A percentile compares a stretch with the other conserved stretches of the same genome.
phyloP scores from a whole-genome alignment of 2,113 vertebrate genomes.

The Cisticola juncidis region DNA sequence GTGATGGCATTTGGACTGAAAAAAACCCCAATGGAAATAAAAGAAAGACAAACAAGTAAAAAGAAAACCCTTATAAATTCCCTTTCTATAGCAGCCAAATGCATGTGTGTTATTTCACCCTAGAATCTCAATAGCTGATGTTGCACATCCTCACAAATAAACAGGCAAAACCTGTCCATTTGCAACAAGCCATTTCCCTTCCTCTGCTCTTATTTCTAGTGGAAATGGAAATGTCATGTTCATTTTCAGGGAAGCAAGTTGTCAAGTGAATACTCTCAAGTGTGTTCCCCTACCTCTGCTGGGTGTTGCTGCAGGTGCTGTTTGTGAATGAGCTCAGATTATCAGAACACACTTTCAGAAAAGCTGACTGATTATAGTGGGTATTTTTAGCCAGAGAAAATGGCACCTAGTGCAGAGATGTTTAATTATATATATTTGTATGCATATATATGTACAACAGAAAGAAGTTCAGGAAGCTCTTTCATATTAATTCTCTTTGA shows the following conservation, averaged over 20 bases:
- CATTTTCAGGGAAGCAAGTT: neutral
- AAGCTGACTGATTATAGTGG: neutral
- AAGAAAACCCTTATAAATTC: neutral
- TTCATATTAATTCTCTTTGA: neutral
- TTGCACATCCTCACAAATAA: neutral
- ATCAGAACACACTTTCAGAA: neutral
- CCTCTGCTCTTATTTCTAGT: neutral
- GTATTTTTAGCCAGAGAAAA: neutral
- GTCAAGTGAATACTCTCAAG: neutral
- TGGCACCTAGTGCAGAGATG: neutral
- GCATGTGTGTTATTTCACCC: neutral
- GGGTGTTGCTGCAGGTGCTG: conserved; percentile 2
- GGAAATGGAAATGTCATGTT: neutral
- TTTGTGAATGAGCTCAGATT: neutral
- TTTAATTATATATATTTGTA: neutral
- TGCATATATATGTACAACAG: neutral
- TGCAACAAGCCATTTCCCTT: neutral
- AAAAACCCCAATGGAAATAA: neutral
- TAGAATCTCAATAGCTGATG: neutral
- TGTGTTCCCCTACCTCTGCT: neutral
- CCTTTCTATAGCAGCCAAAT: neutral
- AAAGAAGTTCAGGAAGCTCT: neutral
- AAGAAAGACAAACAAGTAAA: neutral
- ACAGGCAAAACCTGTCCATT: neutral
- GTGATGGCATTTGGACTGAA: neutral